These are phyloP conservation scores for Oryctolagus cuniculus DNA, from an alignment of 2,113 vertebrate species.

Conservation along the genomic window DNA sequence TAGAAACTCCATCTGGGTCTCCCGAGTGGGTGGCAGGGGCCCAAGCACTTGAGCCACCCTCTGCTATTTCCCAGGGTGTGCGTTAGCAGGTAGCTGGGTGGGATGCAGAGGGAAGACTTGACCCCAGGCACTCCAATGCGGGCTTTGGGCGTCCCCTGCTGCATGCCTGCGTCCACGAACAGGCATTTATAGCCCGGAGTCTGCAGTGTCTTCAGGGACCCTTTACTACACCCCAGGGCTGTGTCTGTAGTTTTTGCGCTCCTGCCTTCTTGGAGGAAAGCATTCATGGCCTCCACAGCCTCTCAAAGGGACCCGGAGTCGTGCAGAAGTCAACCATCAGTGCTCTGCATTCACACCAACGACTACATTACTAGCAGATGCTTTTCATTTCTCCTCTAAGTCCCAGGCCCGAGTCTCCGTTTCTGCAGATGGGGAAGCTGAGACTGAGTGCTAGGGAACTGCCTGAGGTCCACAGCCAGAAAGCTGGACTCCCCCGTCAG, in stretches of 20 bases:
- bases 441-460: neutral
- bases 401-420: too few relatives aligned
- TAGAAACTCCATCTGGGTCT: too few relatives aligned
- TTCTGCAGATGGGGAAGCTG: neutral
- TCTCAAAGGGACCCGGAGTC: neutral
- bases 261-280: neutral
- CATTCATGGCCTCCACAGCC: neutral
- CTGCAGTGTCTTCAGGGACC: neutral
- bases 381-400: neutral
- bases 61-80: too few relatives aligned
- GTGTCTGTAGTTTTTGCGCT: neutral
- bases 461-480: neutral
- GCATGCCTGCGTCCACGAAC: too few relatives aligned
- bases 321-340: neutral
- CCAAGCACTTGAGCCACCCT: too few relatives aligned
- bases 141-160: too few relatives aligned
- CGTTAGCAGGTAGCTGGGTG: too few relatives aligned
- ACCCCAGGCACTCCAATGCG: too few relatives aligned
- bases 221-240: accelerated
- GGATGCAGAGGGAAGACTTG: too few relatives aligned
- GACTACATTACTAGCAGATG: neutral
- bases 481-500: neutral
- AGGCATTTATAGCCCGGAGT: neutral
- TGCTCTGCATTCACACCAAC: neutral
- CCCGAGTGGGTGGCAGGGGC: too few relatives aligned